Percentiles rank a stretch among this genome's conserved stretches.
Evolutionary conservation across 2,888 invertebrate species (phyloP).

Genomic region (Rotaria socialis): DNA sequence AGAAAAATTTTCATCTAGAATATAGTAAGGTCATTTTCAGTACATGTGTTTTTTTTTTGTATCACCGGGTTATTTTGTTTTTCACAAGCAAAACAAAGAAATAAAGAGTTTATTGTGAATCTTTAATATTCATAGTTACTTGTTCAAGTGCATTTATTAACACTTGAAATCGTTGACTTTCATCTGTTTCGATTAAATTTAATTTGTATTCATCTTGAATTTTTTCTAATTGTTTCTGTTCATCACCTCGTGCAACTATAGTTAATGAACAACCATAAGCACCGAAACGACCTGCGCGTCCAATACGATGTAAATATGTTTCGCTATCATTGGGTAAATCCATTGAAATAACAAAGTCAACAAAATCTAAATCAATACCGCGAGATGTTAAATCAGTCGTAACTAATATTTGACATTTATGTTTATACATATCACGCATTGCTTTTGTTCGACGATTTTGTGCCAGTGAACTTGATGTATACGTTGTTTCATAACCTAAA

Average conservation of each 20-base stretch:
- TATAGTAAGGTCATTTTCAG: not conserved
- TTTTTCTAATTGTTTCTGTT: not conserved
- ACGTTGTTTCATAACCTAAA: slow-evolving; percentile 40
- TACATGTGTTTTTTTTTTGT: not conserved
- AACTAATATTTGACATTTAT: slow-evolving; percentile 45
- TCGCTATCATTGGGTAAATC: slow-evolving; percentile 44
- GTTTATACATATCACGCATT: slow-evolving; percentile 42
- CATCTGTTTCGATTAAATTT: not conserved
- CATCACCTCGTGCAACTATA: slow-evolving; percentile 19
- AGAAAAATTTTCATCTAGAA: slow-evolving; percentile 3
- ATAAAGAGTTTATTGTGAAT: not conserved
- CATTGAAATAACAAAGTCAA: slow-evolving; percentile 44
- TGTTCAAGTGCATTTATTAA: not conserved
- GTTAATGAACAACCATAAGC: slow-evolving; percentile 26
- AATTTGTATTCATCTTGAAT: slow-evolving; percentile 15
- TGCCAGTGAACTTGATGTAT: slow-evolving; percentile 41
- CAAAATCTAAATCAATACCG: slow-evolving; percentile 45
- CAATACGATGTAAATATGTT: slow-evolving; percentile 46
- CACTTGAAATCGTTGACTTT: not conserved
- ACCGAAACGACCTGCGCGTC: slow-evolving; percentile 22
- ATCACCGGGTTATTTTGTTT: not conserved
- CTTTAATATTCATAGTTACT: not conserved
- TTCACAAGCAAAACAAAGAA: not conserved
- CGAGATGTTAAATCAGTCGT: slow-evolving; percentile 45
- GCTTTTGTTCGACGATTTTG: slow-evolving; percentile 42